phyloP scores from a whole-genome alignment of 2,888 invertebrate genomes.

The Pantelozetes paolii region DNA sequence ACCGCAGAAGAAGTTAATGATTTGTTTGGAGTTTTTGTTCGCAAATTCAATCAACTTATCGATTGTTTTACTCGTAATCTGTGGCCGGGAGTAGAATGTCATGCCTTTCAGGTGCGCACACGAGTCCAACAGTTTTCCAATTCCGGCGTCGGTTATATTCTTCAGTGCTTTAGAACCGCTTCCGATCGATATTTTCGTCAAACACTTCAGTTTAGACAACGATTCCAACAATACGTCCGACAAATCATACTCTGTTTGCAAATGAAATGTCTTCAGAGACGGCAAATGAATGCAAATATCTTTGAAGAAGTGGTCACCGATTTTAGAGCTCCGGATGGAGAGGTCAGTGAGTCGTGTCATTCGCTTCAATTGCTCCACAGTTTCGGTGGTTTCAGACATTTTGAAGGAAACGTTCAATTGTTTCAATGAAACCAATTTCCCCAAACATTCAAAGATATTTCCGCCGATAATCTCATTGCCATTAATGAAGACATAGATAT shows the following conservation, averaged over 20 bases:
- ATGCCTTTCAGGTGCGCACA: neutral
- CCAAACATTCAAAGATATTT: conserved; percentile 15
- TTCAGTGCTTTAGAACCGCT: conserved; percentile 11
- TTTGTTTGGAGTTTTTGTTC: conserved; percentile 8
- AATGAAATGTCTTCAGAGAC: conserved; percentile 1
- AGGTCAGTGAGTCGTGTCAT: neutral
- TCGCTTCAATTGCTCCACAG: neutral
- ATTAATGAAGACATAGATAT: neutral
- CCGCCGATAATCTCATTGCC: neutral
- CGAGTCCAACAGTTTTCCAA: neutral
- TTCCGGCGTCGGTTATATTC: neutral
- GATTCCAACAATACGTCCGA: neutral
- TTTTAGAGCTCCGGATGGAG: neutral
- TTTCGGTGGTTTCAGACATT: neutral
- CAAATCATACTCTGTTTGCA: conserved; percentile 8
- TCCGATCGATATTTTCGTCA: conserved; percentile 12
- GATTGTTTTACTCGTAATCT: conserved; percentile 3
- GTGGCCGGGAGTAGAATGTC: conserved; percentile 1
- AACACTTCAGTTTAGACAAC: neutral
- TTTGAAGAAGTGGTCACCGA: conserved; percentile 20
- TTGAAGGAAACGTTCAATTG: neutral
- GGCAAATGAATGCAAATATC: neutral
- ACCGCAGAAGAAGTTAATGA: neutral
- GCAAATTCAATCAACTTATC: conserved; percentile 8
- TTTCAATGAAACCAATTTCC: neutral